Percentiles rank a stretch among this genome's conserved stretches.
phyloP scores from a whole-genome alignment of 1,140 invertebrate genomes.

The Drosophila suzukii region DNA sequence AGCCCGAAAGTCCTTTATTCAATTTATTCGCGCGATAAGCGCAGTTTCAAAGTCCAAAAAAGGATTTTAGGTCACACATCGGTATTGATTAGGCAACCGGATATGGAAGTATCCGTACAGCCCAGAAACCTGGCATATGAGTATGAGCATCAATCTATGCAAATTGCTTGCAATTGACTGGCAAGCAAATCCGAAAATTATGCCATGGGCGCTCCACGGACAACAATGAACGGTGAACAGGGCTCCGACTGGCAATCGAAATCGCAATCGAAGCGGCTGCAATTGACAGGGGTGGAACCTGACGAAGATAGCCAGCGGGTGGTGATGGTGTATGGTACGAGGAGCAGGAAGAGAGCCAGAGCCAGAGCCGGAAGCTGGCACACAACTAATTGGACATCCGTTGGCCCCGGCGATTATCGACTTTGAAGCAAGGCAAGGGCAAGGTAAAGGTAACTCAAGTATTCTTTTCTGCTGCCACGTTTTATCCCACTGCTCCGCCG shows the following conservation, averaged over 20 bases:
- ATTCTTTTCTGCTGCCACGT: conserved; percentile 33
- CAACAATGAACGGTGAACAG: conserved; percentile 41
- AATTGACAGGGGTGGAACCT: conserved; percentile 40
- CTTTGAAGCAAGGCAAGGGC: conserved; percentile 20
- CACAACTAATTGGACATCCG: conserved; percentile 82
- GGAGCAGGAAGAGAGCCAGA: conserved; percentile 31
- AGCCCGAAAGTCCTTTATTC: conserved; percentile 75
- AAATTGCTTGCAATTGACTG: conserved; percentile 66
- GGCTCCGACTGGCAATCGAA: conserved; percentile 48
- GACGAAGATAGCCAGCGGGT: conserved; percentile 40
- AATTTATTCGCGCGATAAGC: conserved; percentile 72
- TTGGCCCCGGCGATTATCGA: conserved; percentile 75
- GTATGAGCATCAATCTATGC: conserved; percentile 47
- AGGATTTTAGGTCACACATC: conserved; percentile 62
- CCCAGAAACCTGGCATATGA: conserved; percentile 42
- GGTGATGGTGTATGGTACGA: conserved; percentile 3
- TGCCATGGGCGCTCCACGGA: conserved; percentile 55
- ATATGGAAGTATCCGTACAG: conserved; percentile 32
- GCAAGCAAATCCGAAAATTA: conserved; percentile 71
- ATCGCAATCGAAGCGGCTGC: conserved; percentile 48
- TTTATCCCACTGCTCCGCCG: conserved; percentile 11
- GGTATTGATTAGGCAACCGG: conserved; percentile 64
- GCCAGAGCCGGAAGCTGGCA: conserved; percentile 74
- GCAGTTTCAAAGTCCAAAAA: conserved; percentile 45
- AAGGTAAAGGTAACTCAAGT: conserved; percentile 48